A percentile compares a stretch with the other conserved stretches of the same genome.
Evolutionary conservation across 2,888 invertebrate species (phyloP).

Genomic region (Abscondita cerata): DNA sequence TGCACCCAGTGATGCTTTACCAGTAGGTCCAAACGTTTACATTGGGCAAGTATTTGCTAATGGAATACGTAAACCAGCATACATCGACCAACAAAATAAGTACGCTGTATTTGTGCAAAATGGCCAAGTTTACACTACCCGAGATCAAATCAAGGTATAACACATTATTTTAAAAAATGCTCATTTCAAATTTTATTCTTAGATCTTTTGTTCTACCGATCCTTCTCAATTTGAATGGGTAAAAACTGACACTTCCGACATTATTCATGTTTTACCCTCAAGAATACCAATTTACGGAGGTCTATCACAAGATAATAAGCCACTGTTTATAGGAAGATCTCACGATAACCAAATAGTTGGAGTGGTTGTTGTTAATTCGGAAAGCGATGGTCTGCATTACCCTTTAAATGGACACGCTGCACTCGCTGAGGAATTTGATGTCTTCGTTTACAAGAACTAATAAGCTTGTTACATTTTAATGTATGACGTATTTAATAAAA

Average conservation of each 20-base stretch:
- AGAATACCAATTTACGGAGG: not conserved
- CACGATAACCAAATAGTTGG: not conserved
- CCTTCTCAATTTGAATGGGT: not conserved
- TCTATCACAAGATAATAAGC: not conserved
- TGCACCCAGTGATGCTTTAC: not conserved
- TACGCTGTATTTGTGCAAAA: not conserved
- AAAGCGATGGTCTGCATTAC: not conserved
- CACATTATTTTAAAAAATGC: not conserved
- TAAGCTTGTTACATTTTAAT: not conserved
- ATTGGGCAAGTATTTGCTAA: slow-evolving; percentile 1
- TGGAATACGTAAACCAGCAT: not conserved
- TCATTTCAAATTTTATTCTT: not conserved
- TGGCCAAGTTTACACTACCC: not conserved
- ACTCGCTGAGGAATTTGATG: not conserved
- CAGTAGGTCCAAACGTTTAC: not conserved
- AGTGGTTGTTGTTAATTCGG: not conserved
- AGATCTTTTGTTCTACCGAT: not conserved
- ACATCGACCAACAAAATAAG: not conserved
- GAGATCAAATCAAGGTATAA: not conserved
- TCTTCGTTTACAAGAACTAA: not conserved
- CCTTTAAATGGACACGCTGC: not conserved
- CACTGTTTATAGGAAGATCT: not conserved
- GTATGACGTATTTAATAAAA: too few relatives aligned
- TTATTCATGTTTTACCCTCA: not conserved
- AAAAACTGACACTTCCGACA: not conserved